Conservation (phyloP, 2,113 vertebrate species). For the Nipponia nippon region DNA sequence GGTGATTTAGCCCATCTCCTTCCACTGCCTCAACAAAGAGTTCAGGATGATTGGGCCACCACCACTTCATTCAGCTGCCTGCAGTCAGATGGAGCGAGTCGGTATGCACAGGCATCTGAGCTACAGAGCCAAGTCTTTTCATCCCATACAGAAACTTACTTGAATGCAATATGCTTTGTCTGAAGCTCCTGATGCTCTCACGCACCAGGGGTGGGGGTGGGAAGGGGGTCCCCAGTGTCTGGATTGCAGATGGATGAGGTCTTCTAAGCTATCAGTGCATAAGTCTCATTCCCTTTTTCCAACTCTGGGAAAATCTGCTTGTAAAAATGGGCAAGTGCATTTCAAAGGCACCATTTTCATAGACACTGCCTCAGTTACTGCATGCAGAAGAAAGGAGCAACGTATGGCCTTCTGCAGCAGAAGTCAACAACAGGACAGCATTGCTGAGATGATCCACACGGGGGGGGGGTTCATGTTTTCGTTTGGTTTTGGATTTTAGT, state of each 20-base stretch:
- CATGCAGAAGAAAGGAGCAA: not conserved
- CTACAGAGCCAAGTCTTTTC: not conserved
- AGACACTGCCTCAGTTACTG: not conserved
- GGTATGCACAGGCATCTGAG: not conserved
- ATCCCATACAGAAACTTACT: not conserved
- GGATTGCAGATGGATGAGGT: not conserved
- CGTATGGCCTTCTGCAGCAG: not conserved
- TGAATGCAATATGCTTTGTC: not conserved
- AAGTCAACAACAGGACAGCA: not conserved
- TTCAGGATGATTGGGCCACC: not conserved
- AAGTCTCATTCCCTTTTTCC: not conserved
- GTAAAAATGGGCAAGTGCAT: not conserved
- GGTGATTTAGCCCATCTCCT: not conserved
- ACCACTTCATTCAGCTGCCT: not conserved
- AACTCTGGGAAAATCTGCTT: not conserved
- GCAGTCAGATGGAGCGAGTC: not conserved
- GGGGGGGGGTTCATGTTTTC: not conserved
- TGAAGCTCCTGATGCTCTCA: not conserved
- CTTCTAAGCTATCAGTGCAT: not conserved
- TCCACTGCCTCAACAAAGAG: not conserved
- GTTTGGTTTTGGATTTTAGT: not conserved
- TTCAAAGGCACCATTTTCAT: not conserved
- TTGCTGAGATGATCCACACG: not conserved
- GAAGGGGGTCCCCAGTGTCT: not conserved
- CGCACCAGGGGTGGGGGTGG: not conserved